Percentiles rank a stretch among this genome's conserved stretches.
These are phyloP conservation scores for Sceloporus tristichus DNA, from an alignment of 2,113 vertebrate species.

Conservation along the genomic window DNA sequence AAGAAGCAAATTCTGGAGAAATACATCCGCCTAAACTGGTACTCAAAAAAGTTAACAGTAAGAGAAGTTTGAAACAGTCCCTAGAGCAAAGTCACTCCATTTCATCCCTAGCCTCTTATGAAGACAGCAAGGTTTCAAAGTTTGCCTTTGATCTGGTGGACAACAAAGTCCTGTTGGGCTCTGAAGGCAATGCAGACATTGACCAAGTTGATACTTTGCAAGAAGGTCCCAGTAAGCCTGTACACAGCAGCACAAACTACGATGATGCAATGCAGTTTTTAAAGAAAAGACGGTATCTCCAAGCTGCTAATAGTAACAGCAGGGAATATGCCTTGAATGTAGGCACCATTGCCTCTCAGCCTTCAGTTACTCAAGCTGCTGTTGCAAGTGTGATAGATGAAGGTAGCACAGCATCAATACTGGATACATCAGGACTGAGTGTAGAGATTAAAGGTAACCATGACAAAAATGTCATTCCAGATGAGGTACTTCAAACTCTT, in stretches of 20 bases:
- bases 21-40: slow-evolving; percentile 92
- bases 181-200: slow-evolving; percentile 87
- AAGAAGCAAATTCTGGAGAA: slow-evolving; percentile 85
- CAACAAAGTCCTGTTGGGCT: slow-evolving; percentile 91
- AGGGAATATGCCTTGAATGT: slow-evolving; percentile 92
- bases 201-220: slow-evolving; percentile 92
- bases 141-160: slow-evolving; percentile 96
- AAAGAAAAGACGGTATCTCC: slow-evolving; percentile 97
- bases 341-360: slow-evolving; percentile 91
- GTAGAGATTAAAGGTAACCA: slow-evolving; percentile 92
- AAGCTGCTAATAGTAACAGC: slow-evolving; percentile 89
- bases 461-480: slow-evolving; percentile 95
- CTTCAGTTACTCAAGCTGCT: slow-evolving; percentile 89
- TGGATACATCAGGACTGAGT: slow-evolving; percentile 89
- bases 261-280: slow-evolving; percentile 99
- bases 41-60: slow-evolving; percentile 92
- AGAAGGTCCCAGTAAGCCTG: slow-evolving; percentile 90
- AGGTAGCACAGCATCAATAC: slow-evolving; percentile 88
- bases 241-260: slow-evolving; percentile 94
- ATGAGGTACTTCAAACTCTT: slow-evolving; percentile 96
- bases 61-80: slow-evolving; percentile 88
- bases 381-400: slow-evolving; percentile 94
- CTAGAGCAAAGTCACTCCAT: slow-evolving; percentile 87
- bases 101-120: slow-evolving; percentile 88
- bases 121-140: slow-evolving; percentile 93